Evolutionary conservation across 2,797 vertebrate species (phyloP).

Genomic region (Manis javanica): DNA sequence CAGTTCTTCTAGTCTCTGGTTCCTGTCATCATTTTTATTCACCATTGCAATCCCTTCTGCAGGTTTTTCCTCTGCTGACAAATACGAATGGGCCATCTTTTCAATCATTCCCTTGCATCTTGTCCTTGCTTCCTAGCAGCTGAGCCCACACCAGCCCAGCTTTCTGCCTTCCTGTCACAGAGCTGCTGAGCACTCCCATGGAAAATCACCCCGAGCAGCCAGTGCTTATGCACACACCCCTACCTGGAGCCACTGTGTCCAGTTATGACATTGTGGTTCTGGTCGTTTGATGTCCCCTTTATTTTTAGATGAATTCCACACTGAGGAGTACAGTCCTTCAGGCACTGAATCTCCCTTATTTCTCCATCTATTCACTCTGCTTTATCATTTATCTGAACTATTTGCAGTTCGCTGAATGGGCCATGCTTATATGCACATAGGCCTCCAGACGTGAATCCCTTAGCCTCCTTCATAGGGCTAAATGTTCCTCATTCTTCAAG

Average conservation of each 20-base stretch:
- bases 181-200: too few relatives aligned
- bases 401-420: background rate
- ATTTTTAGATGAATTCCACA: background rate
- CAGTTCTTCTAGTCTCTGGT: background rate
- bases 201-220: too few relatives aligned
- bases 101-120: too few relatives aligned
- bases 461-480: background rate
- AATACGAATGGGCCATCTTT: background rate
- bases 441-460: background rate
- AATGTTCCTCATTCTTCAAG: background rate
- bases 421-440: background rate
- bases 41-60: background rate
- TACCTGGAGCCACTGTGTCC: background rate
- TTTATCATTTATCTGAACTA: background rate
- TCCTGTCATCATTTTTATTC: background rate
- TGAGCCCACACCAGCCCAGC: rapidly evolving
- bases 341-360: background rate
- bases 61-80: background rate
- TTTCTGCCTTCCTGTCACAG: too few relatives aligned
- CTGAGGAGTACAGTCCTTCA: background rate
- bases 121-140: background rate
- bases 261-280: rapidly evolving
- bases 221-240: rapidly evolving
- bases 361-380: background rate
- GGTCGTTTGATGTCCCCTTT: background rate